Conservation (phyloP, 37 sponge, comb jelly and placozoan genomes). For the Aplysina aerophoba region DNA sequence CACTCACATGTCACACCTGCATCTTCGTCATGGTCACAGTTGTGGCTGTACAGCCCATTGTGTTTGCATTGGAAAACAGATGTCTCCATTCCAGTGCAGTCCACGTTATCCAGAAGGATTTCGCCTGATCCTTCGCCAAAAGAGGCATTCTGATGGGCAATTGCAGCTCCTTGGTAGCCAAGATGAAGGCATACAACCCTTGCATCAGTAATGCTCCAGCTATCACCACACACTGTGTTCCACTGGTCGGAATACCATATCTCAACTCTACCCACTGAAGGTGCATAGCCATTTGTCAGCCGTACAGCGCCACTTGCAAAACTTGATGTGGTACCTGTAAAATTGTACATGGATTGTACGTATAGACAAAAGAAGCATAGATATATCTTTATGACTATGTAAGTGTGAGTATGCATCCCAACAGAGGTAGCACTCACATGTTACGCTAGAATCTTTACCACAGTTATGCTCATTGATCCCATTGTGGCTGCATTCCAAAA, state of each 20-base stretch:
- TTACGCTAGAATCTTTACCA: background rate
- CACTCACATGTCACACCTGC: background rate
- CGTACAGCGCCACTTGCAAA: no score
- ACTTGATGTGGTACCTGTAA: no score
- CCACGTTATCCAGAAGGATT: background rate
- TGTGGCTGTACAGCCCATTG: background rate
- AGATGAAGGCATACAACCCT: conserved; percentile 27
- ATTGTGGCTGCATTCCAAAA: background rate
- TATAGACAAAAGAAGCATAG: no score
- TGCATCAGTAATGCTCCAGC: conserved; percentile 15
- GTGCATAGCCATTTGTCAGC: no score
- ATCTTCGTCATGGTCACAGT: conserved; percentile 12
- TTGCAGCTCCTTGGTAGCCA: background rate
- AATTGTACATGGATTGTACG: no score
- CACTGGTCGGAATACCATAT: background rate
- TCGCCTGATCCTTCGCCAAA: conserved; percentile 13
- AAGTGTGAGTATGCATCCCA: no score
- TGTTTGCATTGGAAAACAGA: background rate
- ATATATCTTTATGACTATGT: no score
- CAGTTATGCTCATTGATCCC: background rate
- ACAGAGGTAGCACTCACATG: background rate
- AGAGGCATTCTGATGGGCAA: background rate
- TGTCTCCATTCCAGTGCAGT: background rate
- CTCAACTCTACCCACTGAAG: conserved; percentile 9
- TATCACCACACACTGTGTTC: conserved; percentile 31